phyloP scores from a whole-genome alignment of 1,140 invertebrate species.

The Drosophila littoralis region DNA sequence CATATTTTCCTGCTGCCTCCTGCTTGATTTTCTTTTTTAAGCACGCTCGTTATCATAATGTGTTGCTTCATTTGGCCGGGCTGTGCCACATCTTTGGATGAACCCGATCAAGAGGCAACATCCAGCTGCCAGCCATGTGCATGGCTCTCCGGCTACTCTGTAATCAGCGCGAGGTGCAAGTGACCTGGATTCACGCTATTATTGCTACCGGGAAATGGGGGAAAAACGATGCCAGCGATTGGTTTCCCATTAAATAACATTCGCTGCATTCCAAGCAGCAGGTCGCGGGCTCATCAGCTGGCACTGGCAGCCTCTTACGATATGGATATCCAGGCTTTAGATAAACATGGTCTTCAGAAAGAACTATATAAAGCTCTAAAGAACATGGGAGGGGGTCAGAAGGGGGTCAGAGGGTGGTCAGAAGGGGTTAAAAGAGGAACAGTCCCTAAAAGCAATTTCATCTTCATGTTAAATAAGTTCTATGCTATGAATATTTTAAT shows the following conservation, averaged over 20 bases:
- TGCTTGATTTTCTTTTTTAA: conserved; percentile 28
- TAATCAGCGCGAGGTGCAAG: conserved; percentile 64
- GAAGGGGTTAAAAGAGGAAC: too few relatives aligned
- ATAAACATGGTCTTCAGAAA: too few relatives aligned
- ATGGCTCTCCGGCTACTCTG: conserved; percentile 15
- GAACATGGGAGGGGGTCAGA: too few relatives aligned
- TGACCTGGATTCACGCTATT: conserved; percentile 61
- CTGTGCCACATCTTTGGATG: conserved; percentile 25
- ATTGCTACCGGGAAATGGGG: conserved; percentile 15
- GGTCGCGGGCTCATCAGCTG: not conserved
- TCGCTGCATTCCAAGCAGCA: not conserved
- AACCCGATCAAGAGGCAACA: conserved; percentile 8
- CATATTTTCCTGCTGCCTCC: not conserved
- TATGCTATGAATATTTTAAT: too few relatives aligned
- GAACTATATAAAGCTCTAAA: too few relatives aligned
- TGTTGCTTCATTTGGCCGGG: conserved; percentile 62
- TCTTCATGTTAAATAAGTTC: too few relatives aligned
- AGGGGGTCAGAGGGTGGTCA: too few relatives aligned
- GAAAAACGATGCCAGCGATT: conserved; percentile 24
- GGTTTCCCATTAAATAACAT: conserved; percentile 21
- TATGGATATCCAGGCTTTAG: too few relatives aligned
- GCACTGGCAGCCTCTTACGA: not conserved
- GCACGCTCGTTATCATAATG: conserved; percentile 81
- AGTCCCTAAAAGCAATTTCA: too few relatives aligned
- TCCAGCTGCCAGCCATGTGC: not conserved